Evolutionary conservation across 2,888 invertebrate genomes (phyloP), one percentile per base, ranked within the genome.

Genomic region (Nomada flava): DNA sequence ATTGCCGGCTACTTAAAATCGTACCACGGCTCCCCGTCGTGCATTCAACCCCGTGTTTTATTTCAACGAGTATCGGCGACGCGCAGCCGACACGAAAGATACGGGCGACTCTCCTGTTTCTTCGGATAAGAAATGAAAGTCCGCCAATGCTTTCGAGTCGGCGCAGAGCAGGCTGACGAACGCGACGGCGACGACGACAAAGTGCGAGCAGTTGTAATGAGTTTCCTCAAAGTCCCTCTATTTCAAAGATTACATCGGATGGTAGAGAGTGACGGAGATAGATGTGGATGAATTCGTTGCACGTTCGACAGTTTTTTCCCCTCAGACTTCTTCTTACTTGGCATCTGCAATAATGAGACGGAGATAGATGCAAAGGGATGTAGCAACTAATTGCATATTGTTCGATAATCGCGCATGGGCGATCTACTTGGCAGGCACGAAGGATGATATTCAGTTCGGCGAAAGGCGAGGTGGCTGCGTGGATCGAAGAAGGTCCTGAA

Each of bases 171-270:
- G 64, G 63, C 63, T 15, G 29, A 47, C 15, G 47, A 71, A n/a
- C 47, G 62, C 84, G 73, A 76, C 7, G 53, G 26, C 65, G 67
- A 70, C 60, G 74, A 72, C 63, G 86, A 86, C 85, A 83, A 88
- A 85, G 87, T 82, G 85, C 77, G 78, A 85, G 83, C 84, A 67
- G 73, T 78, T 79, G 81, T 83, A 86, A 87, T 76, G 86, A 86
- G 82, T 86, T 82, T 83, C 73, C 76, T 62, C 68, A 67, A 73
- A 80, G 71, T 81, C 76, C 73, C 62, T 71, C 77, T 82, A 72
- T 79, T 76, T 69, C 62, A 69, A 72, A 72, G 83, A 83, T 83
- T 83, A 65, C 79, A 70, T 76, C 72, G 68, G 53, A 44, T 62
- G 53, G 67, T 60, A 36, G 52, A 60, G 67, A 53, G 63, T 36